Evolutionary conservation across 2,113 vertebrate genomes (phyloP), one percentile per base, ranked within the genome.

Genomic region (Amphiprion percula): DNA sequence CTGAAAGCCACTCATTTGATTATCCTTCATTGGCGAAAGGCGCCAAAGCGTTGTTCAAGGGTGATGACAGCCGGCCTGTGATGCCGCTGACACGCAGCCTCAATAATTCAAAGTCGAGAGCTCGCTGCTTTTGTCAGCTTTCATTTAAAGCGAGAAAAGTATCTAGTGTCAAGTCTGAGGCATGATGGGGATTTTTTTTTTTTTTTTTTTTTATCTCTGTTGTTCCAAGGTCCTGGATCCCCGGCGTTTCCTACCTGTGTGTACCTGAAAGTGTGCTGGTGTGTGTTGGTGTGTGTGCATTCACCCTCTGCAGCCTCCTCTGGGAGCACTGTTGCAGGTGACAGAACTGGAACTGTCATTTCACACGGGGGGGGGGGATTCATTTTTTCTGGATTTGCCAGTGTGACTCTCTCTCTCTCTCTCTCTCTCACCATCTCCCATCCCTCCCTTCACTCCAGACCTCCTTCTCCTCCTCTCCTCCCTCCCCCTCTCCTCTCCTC

Each of bases 271-370:
- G 26, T 26, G 26, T 26, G 26, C 21, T 52, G 41, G 53, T 52
- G 23, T 26, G 17, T 49, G 44, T 52, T 49, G 30, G 19, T 0
- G 37, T 21, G 70, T 53, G 33, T 60, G 55, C 44, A 17, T 62
- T 33, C 6, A 33, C 70, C 70, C 67, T 89, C 68, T 73, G 75
- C 68, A 58, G 76, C 76, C 55, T 87, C 82, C 74, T 69, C 46
- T 70, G 79, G 80, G 88, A 83, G 58, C 11, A 37, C 23, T 4
- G 49, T 24, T 79, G 75, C 87, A 84, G 88, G 89, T 89, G 89
- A 90, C 90, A 91, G 88, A 92, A 90, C 85, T 89, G 90, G 86
- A 87, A 82, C 89, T 92, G 91, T 91, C 92, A 92, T 84, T 90
- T 90, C 84, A 88, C 79, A 83, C 74, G 73, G 55, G 68, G 62